Percentiles rank a stretch among this genome's conserved stretches.
Evolutionary conservation across 2,888 invertebrate species (phyloP).

Genomic region (Aspidapion aeneum): DNA sequence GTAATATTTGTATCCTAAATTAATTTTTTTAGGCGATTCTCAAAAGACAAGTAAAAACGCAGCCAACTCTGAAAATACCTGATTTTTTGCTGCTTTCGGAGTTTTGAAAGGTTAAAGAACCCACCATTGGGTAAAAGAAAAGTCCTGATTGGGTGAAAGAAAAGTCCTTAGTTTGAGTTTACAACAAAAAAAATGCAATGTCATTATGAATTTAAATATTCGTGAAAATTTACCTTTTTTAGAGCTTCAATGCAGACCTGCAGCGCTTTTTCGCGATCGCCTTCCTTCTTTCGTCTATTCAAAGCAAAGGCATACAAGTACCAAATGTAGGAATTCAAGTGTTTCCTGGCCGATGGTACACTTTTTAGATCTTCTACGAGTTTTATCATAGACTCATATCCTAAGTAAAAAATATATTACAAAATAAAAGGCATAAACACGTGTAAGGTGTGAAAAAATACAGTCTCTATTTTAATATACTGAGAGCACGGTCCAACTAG

Average conservation of each 20-base stretch:
- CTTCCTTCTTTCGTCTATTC: slow-evolving; percentile 89
- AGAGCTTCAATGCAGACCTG: slow-evolving; percentile 88
- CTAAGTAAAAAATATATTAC: slow-evolving; percentile 49
- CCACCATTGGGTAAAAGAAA: slow-evolving; percentile 1
- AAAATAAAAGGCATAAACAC: too few relatives aligned
- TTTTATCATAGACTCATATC: slow-evolving; percentile 94
- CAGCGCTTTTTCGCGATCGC: slow-evolving; percentile 92
- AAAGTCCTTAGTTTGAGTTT: neutral
- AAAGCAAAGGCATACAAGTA: slow-evolving; percentile 96
- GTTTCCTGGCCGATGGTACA: slow-evolving; percentile 84
- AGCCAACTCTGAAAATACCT: too few relatives aligned
- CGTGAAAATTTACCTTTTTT: slow-evolving; percentile 51
- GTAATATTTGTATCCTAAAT: too few relatives aligned
- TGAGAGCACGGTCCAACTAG: too few relatives aligned
- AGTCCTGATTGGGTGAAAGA: slow-evolving; percentile 1
- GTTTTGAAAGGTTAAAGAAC: too few relatives aligned
- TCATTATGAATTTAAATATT: neutral
- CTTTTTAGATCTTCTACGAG: slow-evolving; percentile 91
- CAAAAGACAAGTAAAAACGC: too few relatives aligned
- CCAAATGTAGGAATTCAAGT: slow-evolving; percentile 86
- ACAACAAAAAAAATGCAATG: neutral
- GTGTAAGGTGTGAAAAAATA: too few relatives aligned
- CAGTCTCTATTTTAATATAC: too few relatives aligned
- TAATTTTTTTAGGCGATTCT: too few relatives aligned
- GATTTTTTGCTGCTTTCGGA: too few relatives aligned